Base-by-base conservation (phyloP, 2,797 vertebrate genomes). In the Artibeus lituratus region DNA sequence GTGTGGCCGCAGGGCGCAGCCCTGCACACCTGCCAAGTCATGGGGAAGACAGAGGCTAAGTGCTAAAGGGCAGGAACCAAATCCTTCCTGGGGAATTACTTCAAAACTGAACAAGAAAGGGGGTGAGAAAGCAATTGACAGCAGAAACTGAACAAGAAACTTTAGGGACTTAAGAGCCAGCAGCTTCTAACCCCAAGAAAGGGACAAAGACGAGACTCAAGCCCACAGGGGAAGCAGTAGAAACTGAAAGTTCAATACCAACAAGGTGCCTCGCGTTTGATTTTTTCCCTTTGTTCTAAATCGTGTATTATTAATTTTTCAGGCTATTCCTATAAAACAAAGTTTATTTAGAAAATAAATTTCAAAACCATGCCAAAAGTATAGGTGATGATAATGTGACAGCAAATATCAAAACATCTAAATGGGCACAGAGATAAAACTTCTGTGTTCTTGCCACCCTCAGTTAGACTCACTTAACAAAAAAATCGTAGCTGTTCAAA, bases 321-420 rank as follows among this genome's bases (percentile, higher is more conserved):
- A 24, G 51, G 22, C n/a, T 90, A 9, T 55, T 85, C 1, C 67
- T 70, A 91, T 10, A 91, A 81, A 91, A 1, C 32, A 32, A 70
- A 35, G 8, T 57, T 59, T 55, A 77, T 47, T 62, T 81, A 73
- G 62, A 18, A 72, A 90, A 44, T 73, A 88, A 44, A 53, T 51
- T 76, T 88, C 72, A 87, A 73, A 85, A 90, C 42, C 42, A 89
- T 32, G 44, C 35, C 57, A 29, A 92, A 86, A 76, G 93, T 82
- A 77, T 4, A 87, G 42, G 16, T 55, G 14, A 47, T 81, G n/a
- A 39, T 47, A 82, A 57, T 39, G 11, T 26, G 35, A 90, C 0
- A 47, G 42, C 51, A 76, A 84, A 29, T 32, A 74, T 53, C 35
- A 87, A 94, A 87, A 53, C 32, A 94, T 11, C 77, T 59, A 90